Base-by-base conservation (phyloP, 1,140 invertebrate genomes). In the Trissolcus basalis region DNA sequence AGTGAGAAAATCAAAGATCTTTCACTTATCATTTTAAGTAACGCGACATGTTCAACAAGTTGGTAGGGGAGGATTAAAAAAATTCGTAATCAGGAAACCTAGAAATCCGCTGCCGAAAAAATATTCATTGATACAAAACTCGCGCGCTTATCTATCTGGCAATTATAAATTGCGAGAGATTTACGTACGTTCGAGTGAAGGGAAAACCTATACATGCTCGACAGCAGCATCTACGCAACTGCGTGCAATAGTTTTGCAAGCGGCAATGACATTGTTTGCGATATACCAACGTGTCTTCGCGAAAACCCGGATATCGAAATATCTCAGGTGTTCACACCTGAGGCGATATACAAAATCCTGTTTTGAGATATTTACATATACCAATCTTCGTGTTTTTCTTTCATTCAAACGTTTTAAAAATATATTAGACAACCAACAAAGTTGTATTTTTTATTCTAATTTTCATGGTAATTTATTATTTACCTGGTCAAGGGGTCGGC, bases 261-360 rank as follows among this genome's bases (percentile, higher is more conserved):
- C 69, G 69, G 60, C 54, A 72, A 72, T 72, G 69, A 64, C 69
- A 72, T 72, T 72, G 59, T 72, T 72, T 60, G 69, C 51, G 59
- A 16, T 56, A 27, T 27, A 27, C 45, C 59, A 64, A 56, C 36
- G 48, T 51, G 27, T 64, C 56, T 58, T 59, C 69, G 53, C 45
- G 49, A 15, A 53, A 44, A 72, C 69, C 60, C 59, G 68, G 60
- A 72, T 64, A 59, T 72, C 60, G 41, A 59, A 71, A 6, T 6
- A n/a, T 71, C 51, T 19, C 47, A 11, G 15, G 15, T 53, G 10
- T 63, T 63, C 47, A 53, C 54, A 53, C 36, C 45, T 39, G 9
- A 39, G 3, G 19, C 6, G 19, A 27, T 27, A 27, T 6, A 27
- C 49, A 9, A 56, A 60, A 71, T 71, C 68, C 44, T 39, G 54